These are phyloP conservation scores for Xylocampa areola DNA, from an alignment of 2,888 invertebrate genomes.

Conservation along the genomic window DNA sequence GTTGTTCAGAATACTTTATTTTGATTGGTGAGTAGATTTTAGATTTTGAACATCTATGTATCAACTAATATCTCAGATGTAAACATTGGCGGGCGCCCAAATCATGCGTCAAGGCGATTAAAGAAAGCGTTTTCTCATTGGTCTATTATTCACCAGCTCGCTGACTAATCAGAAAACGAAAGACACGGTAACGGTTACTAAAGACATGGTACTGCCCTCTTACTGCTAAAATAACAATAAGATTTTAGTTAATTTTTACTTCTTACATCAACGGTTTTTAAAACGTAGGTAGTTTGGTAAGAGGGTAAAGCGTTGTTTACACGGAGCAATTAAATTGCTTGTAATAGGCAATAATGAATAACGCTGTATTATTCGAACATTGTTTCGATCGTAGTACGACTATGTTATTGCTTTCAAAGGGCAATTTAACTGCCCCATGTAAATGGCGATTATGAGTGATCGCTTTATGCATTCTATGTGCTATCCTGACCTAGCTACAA, in stretches of 20 bases:
- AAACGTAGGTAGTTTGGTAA: conserved; percentile 40
- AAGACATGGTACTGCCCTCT: conserved; percentile 30
- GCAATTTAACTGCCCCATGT: too few relatives aligned
- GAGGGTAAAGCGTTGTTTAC: too few relatives aligned
- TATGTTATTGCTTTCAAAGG: too few relatives aligned
- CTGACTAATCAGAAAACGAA: conserved; percentile 37
- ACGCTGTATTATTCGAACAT: too few relatives aligned
- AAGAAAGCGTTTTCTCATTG: conserved; percentile 33
- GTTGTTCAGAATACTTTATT: too few relatives aligned
- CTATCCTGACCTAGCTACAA: conserved; percentile 51
- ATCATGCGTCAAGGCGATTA: conserved; percentile 37
- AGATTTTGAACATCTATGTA: not conserved
- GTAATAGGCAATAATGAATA: too few relatives aligned
- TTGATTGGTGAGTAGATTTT: too few relatives aligned
- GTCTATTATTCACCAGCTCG: conserved; percentile 22
- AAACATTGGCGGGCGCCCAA: conserved; percentile 45
- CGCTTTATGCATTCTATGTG: conserved; percentile 70
- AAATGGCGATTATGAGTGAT: too few relatives aligned
- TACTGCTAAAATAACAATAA: conserved; percentile 33
- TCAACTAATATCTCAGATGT: conserved; percentile 51
- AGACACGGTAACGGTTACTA: too few relatives aligned
- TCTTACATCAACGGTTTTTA: conserved; percentile 14
- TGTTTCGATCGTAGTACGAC: too few relatives aligned
- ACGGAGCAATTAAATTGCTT: too few relatives aligned
- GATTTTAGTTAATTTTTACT: conserved; percentile 26